phyloP scores from a whole-genome alignment of 2,113 vertebrate species.

The Spermophilus dauricus region DNA sequence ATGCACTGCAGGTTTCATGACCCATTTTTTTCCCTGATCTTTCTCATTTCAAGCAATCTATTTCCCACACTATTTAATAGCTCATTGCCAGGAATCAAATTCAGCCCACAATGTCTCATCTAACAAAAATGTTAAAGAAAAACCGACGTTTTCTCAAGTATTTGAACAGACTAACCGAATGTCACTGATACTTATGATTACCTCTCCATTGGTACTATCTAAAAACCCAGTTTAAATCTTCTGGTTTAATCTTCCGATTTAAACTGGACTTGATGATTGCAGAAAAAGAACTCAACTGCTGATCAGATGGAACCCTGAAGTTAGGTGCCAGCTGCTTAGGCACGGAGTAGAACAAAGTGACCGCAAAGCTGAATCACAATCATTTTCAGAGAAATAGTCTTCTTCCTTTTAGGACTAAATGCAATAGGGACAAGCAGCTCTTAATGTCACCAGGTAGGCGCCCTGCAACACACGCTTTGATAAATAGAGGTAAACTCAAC shows the following conservation, averaged over 20 bases:
- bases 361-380: background rate
- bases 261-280: background rate
- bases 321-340: background rate
- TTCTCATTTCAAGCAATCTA: background rate
- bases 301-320: background rate
- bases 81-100: background rate
- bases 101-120: background rate
- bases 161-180: background rate
- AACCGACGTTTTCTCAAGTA: slow-evolving; percentile 11
- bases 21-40: background rate
- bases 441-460: background rate
- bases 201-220: background rate
- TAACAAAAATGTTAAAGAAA: slow-evolving; percentile 49
- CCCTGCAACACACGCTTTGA: background rate
- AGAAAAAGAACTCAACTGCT: background rate
- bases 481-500: background rate
- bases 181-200: slow-evolving; percentile 4
- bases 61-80: background rate
- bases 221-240: background rate
- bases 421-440: background rate
- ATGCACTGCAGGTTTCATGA: background rate
- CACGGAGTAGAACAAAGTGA: background rate
- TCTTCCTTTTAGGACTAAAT: background rate
- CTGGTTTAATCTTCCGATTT: background rate
- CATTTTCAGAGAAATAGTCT: background rate